Evolutionary conservation across 2,113 vertebrate species (phyloP), one percentile per base, ranked within the genome.

Genomic region (Aleadryas rufinucha): DNA sequence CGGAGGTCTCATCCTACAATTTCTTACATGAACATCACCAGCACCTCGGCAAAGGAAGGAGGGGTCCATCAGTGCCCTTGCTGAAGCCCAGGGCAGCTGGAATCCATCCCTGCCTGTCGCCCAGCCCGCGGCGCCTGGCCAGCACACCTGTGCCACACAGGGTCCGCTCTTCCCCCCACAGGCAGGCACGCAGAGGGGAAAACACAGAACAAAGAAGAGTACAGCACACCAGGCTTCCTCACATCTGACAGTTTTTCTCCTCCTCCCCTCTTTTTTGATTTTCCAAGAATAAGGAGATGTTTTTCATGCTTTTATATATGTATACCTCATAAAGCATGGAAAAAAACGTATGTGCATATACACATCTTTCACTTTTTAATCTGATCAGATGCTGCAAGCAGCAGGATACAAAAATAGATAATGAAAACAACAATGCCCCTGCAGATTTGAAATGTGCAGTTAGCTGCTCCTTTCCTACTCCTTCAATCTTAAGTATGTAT

Each of bases 391-490:
- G 53, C 92, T 92, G 79, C 76, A 91, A 94, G 81, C 66, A 89
- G 87, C 78, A 93, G 80, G 86, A 94, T 79, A 39, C 42, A 88
- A 95, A 95, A 96, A 94, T 39, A 92, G 72, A 89, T 75, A 93
- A 86, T 35, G 83, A 93, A 96, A 97, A 94, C 80, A 97, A 92
- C 90, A 90, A 94, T 88, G 91, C 90, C 91, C 77, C 95, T 96
- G 92, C 88, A 96, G 89, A 69, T 90, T 26, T 68, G 86, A 66
- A 92, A 88, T 11, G 27, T 82, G 88, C 72, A 53, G 65, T 86
- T 90, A 76, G 59, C 90, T 76, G 68, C 64, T 90, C 68, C 56
- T 44, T 84, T 68, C 44, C 56, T 91, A 64, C 49, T 64, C 74
- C 61, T 82, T 56, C 70, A 87, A 42, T 19, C 61, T 74, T 28